Percentiles rank a stretch among this genome's conserved stretches.
Conservation (phyloP, 2,797 vertebrate species). For the Pagetopsis macropterus region DNA sequence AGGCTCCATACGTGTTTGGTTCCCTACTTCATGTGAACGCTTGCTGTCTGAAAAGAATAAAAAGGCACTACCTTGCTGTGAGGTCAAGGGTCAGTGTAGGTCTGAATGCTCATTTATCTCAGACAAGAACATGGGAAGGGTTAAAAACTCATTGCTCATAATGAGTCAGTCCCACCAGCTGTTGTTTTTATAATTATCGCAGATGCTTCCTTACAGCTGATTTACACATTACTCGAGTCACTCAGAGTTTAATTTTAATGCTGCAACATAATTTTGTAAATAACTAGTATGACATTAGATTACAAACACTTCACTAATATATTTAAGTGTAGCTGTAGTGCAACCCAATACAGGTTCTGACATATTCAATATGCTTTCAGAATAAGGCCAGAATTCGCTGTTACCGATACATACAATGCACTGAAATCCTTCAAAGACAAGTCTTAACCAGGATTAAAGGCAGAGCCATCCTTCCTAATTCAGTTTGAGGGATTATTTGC, state of each 20-base stretch:
- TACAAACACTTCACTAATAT: too few relatives aligned
- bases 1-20: constrained; percentile 36
- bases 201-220: too few relatives aligned
- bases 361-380: background rate
- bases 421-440: background rate
- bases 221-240: too few relatives aligned
- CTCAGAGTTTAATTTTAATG: too few relatives aligned
- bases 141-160: background rate
- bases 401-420: background rate
- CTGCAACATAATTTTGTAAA: too few relatives aligned
- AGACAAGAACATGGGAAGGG: constrained; percentile 5
- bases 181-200: background rate
- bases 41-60: constrained; percentile 54
- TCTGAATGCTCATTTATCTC: constrained; percentile 57
- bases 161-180: constrained; percentile 15
- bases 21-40: constrained; percentile 52
- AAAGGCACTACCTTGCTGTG: constrained; percentile 51
- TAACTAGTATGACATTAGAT: too few relatives aligned
- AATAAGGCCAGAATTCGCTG: background rate
- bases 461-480: constrained; percentile 9
- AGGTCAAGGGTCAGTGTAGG: constrained; percentile 58
- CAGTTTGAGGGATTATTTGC: constrained; percentile 19
- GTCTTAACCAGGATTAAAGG: background rate
- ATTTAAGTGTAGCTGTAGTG: background rate
- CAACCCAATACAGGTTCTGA: background rate